A percentile compares a stretch with the other conserved stretches of the same genome.
phyloP scores from a whole-genome alignment of 2,888 invertebrate species.

The Phyto melanocephala region DNA sequence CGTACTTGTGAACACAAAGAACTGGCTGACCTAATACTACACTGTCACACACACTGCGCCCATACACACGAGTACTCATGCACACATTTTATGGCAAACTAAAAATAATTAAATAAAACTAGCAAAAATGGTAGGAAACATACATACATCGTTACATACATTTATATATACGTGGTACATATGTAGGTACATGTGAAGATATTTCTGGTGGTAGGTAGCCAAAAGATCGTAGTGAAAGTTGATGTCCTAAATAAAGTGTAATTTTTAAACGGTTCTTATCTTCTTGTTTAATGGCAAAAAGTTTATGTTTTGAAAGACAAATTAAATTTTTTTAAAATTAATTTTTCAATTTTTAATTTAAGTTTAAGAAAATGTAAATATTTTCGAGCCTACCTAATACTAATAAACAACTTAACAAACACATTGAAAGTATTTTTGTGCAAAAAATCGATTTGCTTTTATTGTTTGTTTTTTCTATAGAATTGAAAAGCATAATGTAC shows the following conservation, averaged over 20 bases:
- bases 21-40: background rate
- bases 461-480: background rate
- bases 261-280: no score
- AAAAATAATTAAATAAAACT: slow-evolving; percentile 36
- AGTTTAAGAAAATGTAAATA: no score
- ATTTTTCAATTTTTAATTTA: no score
- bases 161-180: no score
- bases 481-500: slow-evolving; percentile 15
- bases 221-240: no score
- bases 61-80: background rate
- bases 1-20: background rate
- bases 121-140: background rate
- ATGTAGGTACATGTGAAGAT: background rate
- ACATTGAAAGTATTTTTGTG: background rate
- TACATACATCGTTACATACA: background rate
- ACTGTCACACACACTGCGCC: background rate
- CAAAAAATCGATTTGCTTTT: slow-evolving; percentile 50
- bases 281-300: no score
- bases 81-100: slow-evolving; percentile 3
- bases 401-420: background rate
- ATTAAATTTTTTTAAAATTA: no score
- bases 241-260: no score
- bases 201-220: no score
- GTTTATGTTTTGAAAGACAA: no score
- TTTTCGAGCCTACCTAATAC: no score